Conservation (phyloP, 2,797 vertebrate genomes). For the Dicrostonyx torquatus region DNA sequence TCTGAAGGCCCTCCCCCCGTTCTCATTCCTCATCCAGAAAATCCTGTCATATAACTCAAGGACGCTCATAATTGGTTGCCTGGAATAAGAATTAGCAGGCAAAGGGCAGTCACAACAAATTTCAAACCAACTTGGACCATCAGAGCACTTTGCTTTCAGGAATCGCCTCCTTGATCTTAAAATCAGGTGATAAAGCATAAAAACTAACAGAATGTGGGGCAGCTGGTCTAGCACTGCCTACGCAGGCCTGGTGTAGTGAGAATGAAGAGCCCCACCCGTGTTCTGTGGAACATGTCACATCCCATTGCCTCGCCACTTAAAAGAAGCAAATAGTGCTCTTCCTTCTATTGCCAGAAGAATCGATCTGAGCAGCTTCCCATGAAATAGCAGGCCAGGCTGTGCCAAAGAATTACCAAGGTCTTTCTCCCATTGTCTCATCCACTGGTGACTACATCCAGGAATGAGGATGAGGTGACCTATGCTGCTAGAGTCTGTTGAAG, state of each 20-base stretch:
- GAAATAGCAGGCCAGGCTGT: background rate
- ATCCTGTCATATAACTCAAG: background rate
- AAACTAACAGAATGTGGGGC: conserved; percentile 45
- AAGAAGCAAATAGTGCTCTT: background rate
- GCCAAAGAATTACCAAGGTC: conserved; percentile 27
- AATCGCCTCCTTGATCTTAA: background rate
- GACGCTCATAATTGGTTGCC: background rate
- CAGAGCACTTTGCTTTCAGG: background rate
- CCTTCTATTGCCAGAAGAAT: background rate
- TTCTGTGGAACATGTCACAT: background rate
- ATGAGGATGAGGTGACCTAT: background rate
- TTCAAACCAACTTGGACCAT: background rate
- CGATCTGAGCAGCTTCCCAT: background rate
- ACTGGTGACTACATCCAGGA: background rate
- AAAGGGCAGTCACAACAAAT: conserved; percentile 37
- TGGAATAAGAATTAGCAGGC: background rate
- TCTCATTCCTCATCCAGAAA: conserved; percentile 36
- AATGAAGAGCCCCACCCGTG: background rate
- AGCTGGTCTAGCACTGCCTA: conserved; percentile 26
- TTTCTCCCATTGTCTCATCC: background rate
- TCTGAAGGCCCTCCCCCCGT: background rate
- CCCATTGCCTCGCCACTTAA: conserved; percentile 1
- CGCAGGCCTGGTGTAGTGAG: background rate
- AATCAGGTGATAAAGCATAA: background rate
- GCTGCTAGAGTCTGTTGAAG: background rate